These are phyloP conservation scores for Siniperca chuatsi DNA, from an alignment of 2,113 vertebrate species.

Conservation along the genomic window DNA sequence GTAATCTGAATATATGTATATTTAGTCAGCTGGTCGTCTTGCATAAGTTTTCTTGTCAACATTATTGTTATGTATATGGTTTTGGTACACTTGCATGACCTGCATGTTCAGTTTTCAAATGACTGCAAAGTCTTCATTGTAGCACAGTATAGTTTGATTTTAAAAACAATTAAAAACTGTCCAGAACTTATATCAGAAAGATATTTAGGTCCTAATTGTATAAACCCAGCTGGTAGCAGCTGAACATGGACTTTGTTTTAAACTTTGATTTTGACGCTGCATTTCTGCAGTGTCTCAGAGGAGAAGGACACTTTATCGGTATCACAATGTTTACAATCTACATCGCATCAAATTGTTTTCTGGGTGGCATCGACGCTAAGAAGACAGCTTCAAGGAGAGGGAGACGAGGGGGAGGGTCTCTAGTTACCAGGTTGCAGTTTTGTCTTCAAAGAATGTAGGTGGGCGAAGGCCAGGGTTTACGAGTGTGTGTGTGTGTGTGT, in stretches of 20 bases:
- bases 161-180: background rate
- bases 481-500: slow-evolving; percentile 39
- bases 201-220: background rate
- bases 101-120: no score
- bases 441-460: slow-evolving; percentile 67
- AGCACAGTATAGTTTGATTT: background rate
- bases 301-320: background rate
- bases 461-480: slow-evolving; percentile 33
- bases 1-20: background rate
- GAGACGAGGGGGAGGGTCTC: background rate
- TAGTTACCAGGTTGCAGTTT: slow-evolving; percentile 59
- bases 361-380: background rate
- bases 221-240: background rate
- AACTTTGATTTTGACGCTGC: no score
- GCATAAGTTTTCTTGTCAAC: no score
- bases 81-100: no score
- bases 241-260: background rate
- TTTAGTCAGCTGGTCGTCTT: background rate
- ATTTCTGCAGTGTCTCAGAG: background rate
- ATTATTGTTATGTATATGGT: no score
- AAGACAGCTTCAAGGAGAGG: background rate
- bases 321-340: background rate
- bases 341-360: background rate
- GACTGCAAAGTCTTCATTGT: background rate
- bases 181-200: background rate